These are phyloP conservation scores for Montipora sp. DNA, from an alignment of 64 coral and sea anemone genomes.

Conservation along the genomic window DNA sequence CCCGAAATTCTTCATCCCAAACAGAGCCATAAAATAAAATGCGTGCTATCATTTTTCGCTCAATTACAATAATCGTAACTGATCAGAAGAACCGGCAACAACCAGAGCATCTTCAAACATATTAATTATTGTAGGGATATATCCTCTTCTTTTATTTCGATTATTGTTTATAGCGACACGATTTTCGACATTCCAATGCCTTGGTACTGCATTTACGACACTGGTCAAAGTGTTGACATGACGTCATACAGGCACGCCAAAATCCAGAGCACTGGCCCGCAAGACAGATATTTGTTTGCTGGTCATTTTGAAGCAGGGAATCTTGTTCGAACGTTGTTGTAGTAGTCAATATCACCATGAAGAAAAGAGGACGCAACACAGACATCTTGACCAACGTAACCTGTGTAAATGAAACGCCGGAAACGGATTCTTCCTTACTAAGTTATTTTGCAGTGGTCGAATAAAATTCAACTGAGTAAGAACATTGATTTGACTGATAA, in stretches of 20 bases:
- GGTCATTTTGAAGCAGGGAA: not conserved
- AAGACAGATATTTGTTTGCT: not conserved
- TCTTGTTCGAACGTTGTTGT: not conserved
- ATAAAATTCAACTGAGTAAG: too few relatives aligned
- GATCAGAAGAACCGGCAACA: not conserved
- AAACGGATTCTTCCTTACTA: not conserved
- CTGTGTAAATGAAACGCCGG: not conserved
- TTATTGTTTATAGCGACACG: not conserved
- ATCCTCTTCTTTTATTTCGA: not conserved
- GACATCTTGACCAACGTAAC: not conserved
- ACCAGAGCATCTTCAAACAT: not conserved
- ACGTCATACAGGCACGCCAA: constrained; percentile 28
- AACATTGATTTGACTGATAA: too few relatives aligned
- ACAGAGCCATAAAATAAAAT: too few relatives aligned
- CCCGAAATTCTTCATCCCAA: too few relatives aligned
- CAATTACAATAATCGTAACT: not conserved
- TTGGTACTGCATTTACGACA: not conserved
- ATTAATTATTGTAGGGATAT: not conserved
- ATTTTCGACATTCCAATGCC: not conserved
- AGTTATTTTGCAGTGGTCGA: not conserved
- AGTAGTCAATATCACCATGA: not conserved
- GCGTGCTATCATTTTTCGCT: too few relatives aligned
- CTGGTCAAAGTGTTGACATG: not conserved
- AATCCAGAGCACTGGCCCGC: not conserved
- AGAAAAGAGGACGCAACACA: not conserved